Evolutionary conservation across 2,888 invertebrate species (phyloP), one percentile per base, ranked within the genome.

Genomic region (Eugnorisma glareosa): DNA sequence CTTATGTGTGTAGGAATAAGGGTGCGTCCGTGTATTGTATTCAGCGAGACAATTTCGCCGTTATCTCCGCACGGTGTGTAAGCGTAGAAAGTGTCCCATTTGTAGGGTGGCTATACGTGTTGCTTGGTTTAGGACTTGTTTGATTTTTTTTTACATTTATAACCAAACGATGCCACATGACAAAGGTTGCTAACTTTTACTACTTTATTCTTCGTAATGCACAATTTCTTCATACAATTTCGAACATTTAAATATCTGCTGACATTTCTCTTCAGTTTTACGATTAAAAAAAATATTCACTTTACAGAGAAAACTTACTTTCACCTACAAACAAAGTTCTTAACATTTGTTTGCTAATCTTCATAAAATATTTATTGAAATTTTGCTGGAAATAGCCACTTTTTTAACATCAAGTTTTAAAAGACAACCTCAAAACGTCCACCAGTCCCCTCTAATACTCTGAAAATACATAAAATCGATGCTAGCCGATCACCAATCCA

Each of bases 61-160:
- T 92, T 93, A 93, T 93, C 93, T 93, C 89, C 84, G 90, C 92
- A 91, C 90, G 90, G 89, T 91, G 90, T 92, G 92, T 90, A 90
- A 86, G 87, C 89, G 91, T 94, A 95, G 94, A 95, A 95, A 95
- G 95, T 95, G 95, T 95, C 94, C 93, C 93, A 91, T 90, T 87
- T 83, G 80, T 91, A 90, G 90, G 90, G 92, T 91, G 91, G 83
- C 92, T 84, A 90, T 83, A 77, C 73, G 76, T 86, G 63, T 59
- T 70, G 76, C 64, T 28, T 61, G 45, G 37, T 43, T 73, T 73
- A 73, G 78, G 75, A 64, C 45, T 43, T 43, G 4, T 10, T 57
- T 28, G 13, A 6, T 10, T n/a, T 71, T 35, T 28, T 40, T 31
- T 31, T n/a, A 18, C 6, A n/a, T n/a, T 0, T 40, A 40, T 31